A percentile compares a stretch with the other conserved stretches of the same genome.
Conservation (phyloP, 2,113 vertebrate genomes). For the Eleginops maclovinus region DNA sequence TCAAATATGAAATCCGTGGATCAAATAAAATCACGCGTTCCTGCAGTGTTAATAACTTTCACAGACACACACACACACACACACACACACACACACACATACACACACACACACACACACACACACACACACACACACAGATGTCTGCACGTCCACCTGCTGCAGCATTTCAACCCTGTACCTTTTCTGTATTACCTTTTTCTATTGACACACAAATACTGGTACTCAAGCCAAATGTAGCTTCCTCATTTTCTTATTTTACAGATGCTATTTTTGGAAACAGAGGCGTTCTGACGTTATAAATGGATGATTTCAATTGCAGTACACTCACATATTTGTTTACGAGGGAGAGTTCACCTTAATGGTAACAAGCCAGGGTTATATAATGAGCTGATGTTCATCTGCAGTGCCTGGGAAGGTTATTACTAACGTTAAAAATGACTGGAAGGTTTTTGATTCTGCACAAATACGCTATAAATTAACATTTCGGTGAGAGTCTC, state of each 20-base stretch:
- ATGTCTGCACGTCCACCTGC: constrained; percentile 5
- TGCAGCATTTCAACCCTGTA: background rate
- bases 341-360: too few relatives aligned
- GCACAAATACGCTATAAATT: background rate
- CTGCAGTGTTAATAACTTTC: constrained; percentile 2
- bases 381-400: too few relatives aligned
- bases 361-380: too few relatives aligned
- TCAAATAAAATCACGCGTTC: constrained; percentile 13
- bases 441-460: background rate
- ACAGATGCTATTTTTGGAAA: background rate
- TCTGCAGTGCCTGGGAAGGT: too few relatives aligned
- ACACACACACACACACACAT: too few relatives aligned
- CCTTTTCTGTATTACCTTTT: background rate
- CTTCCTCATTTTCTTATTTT: background rate
- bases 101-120: too few relatives aligned
- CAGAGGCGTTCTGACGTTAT: background rate
- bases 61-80: too few relatives aligned
- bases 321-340: background rate
- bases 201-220: background rate
- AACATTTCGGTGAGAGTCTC: background rate
- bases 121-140: too few relatives aligned
- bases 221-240: background rate
- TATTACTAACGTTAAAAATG: background rate
- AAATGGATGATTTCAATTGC: background rate
- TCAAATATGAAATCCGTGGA: background rate